These are phyloP conservation scores for Netelia fuscicornis DNA, from an alignment of 2,888 invertebrate species.

Conservation along the genomic window DNA sequence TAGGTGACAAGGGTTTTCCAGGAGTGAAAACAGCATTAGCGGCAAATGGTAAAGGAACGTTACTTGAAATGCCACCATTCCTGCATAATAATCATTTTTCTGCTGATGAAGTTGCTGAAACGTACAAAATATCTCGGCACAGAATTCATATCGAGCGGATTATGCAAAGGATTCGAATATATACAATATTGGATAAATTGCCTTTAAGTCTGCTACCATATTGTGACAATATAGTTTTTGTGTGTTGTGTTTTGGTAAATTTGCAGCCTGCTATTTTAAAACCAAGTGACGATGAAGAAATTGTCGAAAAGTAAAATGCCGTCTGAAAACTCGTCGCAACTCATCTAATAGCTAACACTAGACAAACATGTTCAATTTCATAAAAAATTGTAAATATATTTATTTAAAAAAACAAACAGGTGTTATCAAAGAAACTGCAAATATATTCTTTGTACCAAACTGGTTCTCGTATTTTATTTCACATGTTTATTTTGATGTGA, in stretches of 20 bases:
- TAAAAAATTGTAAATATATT: constrained; percentile 13
- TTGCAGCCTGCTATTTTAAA: constrained; percentile 61
- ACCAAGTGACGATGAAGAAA: constrained; percentile 21
- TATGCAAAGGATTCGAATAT: constrained; percentile 56
- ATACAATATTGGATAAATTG: constrained; percentile 54
- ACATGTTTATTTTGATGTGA: constrained; percentile 13
- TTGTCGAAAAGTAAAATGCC: neutral
- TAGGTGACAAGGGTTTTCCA: constrained; percentile 62
- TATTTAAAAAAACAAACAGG: constrained; percentile 7
- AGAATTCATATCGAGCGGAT: constrained; percentile 63
- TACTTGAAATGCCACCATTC: constrained; percentile 62
- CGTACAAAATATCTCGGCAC: constrained; percentile 23
- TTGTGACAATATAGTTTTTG: constrained; percentile 52
- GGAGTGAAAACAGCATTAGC: constrained; percentile 32
- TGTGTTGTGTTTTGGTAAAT: constrained; percentile 62
- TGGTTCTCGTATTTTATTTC: constrained; percentile 5
- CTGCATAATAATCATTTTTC: constrained; percentile 12
- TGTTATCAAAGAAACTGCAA: constrained; percentile 13
- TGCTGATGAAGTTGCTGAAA: constrained; percentile 35
- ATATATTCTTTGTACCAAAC: constrained; percentile 20
- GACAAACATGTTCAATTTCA: constrained; percentile 18
- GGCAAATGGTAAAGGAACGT: constrained; percentile 28
- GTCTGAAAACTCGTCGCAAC: constrained; percentile 1
- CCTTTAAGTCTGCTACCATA: constrained; percentile 43
- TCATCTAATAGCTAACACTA: neutral